These are phyloP conservation scores for Yponomeuta cagnagella DNA, from an alignment of 2,888 invertebrate genomes.

Conservation along the genomic window DNA sequence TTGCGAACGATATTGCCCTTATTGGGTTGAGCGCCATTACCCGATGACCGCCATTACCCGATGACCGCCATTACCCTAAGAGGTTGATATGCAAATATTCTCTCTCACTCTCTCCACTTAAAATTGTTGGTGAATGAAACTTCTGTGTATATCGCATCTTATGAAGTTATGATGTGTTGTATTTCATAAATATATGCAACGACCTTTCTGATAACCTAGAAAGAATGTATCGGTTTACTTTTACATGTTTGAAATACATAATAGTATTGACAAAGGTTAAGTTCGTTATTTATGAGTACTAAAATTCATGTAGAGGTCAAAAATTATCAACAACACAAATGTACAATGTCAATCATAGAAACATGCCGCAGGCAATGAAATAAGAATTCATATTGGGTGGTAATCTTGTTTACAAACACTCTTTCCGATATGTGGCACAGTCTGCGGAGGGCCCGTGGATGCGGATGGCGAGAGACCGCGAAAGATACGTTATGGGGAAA, in stretches of 20 bases:
- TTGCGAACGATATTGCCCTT: no score
- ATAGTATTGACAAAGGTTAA: background rate
- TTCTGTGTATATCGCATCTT: background rate
- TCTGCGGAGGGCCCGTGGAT: no score
- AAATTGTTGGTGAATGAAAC: background rate
- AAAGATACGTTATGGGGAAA: no score
- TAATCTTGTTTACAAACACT: no score
- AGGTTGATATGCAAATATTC: no score
- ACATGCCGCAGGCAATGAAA: background rate
- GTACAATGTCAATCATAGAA: background rate
- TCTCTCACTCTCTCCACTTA: background rate
- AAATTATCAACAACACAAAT: background rate
- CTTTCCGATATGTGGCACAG: no score
- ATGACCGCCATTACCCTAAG: no score
- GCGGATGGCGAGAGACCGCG: no score
- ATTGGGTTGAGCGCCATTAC: no score
- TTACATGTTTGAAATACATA: background rate
- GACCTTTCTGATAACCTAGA: background rate
- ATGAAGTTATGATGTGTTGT: background rate
- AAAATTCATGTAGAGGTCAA: background rate
- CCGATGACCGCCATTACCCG: no score
- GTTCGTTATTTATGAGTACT: background rate
- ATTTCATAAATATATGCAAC: background rate
- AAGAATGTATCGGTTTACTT: constrained; percentile 1
- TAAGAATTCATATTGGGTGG: background rate